phyloP scores from a whole-genome alignment of 2,113 vertebrate genomes.

The Vombatus ursinus region DNA sequence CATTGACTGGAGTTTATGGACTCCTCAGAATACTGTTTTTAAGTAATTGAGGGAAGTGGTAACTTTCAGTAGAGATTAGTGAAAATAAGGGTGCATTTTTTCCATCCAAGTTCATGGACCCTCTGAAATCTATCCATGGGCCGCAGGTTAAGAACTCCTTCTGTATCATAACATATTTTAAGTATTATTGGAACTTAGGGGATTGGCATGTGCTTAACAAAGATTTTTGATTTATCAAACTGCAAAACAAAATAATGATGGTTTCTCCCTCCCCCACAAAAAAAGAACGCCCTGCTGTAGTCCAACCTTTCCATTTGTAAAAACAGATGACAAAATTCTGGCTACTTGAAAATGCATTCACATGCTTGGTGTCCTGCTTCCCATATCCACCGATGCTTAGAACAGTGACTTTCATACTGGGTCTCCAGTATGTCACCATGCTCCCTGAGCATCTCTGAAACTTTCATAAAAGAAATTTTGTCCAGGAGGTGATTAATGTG shows the following conservation, averaged over 20 bases:
- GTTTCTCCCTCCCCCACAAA: too few species aligned
- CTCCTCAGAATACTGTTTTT: neutral
- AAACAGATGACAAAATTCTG: neutral
- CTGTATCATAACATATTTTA: neutral
- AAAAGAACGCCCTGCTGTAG: neutral
- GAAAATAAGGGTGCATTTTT: neutral
- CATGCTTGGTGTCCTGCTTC: neutral
- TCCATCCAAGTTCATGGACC: neutral
- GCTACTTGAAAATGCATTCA: neutral
- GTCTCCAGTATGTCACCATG: too few species aligned
- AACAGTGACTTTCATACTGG: neutral
- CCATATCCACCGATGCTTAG: neutral
- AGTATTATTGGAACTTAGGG: too few species aligned
- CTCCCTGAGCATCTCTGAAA: neutral
- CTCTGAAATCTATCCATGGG: neutral
- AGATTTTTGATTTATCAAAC: too few species aligned
- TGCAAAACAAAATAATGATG: too few species aligned
- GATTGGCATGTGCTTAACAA: too few species aligned
- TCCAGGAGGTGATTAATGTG: neutral
- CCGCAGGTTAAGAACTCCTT: neutral
- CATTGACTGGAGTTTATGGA: neutral
- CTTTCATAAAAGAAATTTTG: slow-evolving; percentile 59
- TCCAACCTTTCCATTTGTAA: neutral
- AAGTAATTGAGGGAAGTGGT: neutral
- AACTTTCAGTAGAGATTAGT: neutral